Conservation (phyloP, 2,888 invertebrate genomes). For the Stegana nigrithorax region DNA sequence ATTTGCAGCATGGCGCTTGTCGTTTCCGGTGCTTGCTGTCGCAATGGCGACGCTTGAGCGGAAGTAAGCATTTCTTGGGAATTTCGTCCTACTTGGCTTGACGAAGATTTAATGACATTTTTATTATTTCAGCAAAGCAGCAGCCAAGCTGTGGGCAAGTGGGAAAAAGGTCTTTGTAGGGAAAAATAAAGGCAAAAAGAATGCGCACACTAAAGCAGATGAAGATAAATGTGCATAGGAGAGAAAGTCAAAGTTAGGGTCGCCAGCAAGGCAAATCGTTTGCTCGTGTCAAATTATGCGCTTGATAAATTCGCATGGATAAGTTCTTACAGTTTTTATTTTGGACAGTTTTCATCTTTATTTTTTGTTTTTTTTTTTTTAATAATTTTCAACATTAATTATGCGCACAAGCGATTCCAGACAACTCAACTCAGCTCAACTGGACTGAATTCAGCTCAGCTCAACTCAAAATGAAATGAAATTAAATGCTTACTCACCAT, state of each 20-base stretch:
- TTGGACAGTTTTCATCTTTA: constrained; percentile 1
- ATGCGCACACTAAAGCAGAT: neutral
- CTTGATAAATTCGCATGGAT: constrained; percentile 18
- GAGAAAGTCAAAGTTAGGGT: no score
- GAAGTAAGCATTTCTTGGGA: no score
- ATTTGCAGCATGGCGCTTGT: no score
- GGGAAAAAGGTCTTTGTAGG: neutral
- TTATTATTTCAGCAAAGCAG: constrained; percentile 13
- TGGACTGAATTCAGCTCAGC: no score
- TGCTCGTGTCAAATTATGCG: constrained; percentile 12
- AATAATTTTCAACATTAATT: constrained; percentile 1
- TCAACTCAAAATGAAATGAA: neutral
- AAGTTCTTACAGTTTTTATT: no score
- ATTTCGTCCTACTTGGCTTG: no score
- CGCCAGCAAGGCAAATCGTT: no score
- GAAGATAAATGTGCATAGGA: neutral
- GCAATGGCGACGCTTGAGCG: no score
- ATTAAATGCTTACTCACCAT: constrained; percentile 54
- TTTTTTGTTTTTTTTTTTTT: neutral
- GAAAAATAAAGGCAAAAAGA: neutral
- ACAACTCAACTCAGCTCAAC: neutral
- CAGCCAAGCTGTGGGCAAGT: no score
- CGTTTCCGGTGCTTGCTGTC: no score
- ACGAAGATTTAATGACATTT: constrained; percentile 25
- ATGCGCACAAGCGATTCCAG: neutral